Percentiles rank a stretch among this genome's conserved stretches.
These are phyloP conservation scores for Rhynchopsitta pachyrhyncha DNA, from an alignment of 2,113 vertebrate genomes.

Conservation along the genomic window DNA sequence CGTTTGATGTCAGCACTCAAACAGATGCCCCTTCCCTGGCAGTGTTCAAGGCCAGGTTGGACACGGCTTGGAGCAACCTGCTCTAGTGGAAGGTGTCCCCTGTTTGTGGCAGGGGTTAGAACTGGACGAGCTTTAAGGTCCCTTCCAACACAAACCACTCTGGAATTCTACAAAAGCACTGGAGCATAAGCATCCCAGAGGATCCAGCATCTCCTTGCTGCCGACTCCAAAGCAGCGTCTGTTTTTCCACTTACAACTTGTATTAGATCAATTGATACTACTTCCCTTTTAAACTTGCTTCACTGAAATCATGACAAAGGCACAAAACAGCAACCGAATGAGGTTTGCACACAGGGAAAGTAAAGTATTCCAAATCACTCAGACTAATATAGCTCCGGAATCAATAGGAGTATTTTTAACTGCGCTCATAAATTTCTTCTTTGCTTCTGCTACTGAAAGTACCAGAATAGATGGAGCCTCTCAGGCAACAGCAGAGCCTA, in stretches of 20 bases:
- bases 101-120: not conserved
- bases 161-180: accelerated
- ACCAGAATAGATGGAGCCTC: not conserved
- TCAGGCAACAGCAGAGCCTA: not conserved
- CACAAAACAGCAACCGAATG: not conserved
- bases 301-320: not conserved
- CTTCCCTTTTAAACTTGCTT: not conserved
- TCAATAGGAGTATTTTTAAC: slow-evolving; percentile 19
- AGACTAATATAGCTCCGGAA: not conserved
- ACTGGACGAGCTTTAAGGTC: not conserved
- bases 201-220: not conserved
- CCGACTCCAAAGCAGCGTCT: not conserved
- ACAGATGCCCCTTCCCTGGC: not conserved
- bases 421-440: not conserved
- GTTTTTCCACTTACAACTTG: not conserved
- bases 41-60: not conserved
- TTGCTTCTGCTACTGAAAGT: not conserved
- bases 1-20: not conserved
- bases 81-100: not conserved
- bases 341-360: not conserved
- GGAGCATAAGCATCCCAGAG: not conserved
- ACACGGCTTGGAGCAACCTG: not conserved
- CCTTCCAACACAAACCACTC: not conserved
- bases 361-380: not conserved
- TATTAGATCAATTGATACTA: not conserved